Evolutionary conservation across 2,888 invertebrate genomes (phyloP), one percentile per base, ranked within the genome.

Genomic region (Cephonodes hylas): DNA sequence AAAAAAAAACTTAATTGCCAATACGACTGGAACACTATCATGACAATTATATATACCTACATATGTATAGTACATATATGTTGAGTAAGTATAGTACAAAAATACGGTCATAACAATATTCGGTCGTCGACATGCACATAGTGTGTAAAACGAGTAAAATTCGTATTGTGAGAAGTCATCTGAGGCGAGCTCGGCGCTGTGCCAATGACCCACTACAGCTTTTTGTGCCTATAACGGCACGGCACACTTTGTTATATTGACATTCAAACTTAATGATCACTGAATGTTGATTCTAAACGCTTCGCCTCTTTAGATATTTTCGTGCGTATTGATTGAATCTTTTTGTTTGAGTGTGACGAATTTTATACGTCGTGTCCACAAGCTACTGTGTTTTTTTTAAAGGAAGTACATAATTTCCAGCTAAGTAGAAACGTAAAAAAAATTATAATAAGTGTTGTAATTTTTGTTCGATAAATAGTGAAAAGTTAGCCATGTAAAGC

Each of bases 131-230:
- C n/a, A n/a, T n/a, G n/a, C 58, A 34, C 59, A 45, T 44, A 57
- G 42, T 34, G 46, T 59, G 61, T 45, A 38, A 61, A 45, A 58
- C 18, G 27, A 58, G 58, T 58, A 57, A 58, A 61, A 61, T 57
- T 45, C 23, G 61, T 58, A 61, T 61, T 61, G 58, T 46, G 58
- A 58, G 38, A 34, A 44, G n/a, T 7, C 18, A 44, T 23, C 38
- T 25, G 44, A 27, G 25, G 42, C 27, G 61, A 31, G 38, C 61
- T 13, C 31, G 42, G 38, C 44, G 44, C 65, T 88, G 91, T 89
- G 88, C 91, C 86, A 85, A 79, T 92, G 91, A 92, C 91, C 91
- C 70, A 91, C 84, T 88, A 81, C 85, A 78, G 79, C 80, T 91
- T 91, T 91, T 91, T 92, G 88, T 89, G 66, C 81, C 79, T 73